These are phyloP conservation scores for Cheumatopsyche charites DNA, from an alignment of 1,140 invertebrate genomes.

Conservation along the genomic window DNA sequence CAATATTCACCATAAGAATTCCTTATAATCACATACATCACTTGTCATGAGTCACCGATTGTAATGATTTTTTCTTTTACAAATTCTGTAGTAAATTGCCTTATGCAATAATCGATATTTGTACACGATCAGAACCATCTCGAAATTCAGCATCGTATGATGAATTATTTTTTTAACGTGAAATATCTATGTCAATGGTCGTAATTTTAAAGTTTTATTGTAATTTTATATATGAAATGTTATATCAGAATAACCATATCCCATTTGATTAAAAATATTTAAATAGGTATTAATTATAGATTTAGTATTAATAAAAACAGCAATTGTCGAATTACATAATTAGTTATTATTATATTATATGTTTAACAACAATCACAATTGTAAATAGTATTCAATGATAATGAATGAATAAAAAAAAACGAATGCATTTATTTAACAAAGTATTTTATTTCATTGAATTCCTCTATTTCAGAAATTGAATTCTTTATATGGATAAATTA, in stretches of 20 bases:
- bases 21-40: background rate
- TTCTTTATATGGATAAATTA: no score
- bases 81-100: conserved; percentile 12
- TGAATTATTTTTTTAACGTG: conserved; percentile 26
- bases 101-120: conserved; percentile 14
- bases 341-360: conserved; percentile 19
- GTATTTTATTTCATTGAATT: no score
- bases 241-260: conserved; percentile 35
- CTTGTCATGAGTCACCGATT: background rate
- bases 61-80: no score
- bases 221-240: conserved; percentile 24
- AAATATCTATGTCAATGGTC: conserved; percentile 6
- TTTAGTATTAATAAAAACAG: conserved; percentile 20
- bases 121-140: background rate
- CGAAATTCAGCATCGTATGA: conserved; percentile 18
- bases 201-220: conserved; percentile 26
- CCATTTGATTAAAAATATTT: conserved; percentile 14
- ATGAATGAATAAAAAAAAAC: conserved; percentile 27
- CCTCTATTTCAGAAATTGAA: no score
- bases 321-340: conserved; percentile 22
- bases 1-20: background rate
- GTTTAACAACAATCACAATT: conserved; percentile 28
- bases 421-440: conserved; percentile 35
- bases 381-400: conserved; percentile 33
- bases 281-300: conserved; percentile 17